These are phyloP conservation scores for Mechanitis messenoides DNA, from an alignment of 2,888 invertebrate species.

Conservation along the genomic window DNA sequence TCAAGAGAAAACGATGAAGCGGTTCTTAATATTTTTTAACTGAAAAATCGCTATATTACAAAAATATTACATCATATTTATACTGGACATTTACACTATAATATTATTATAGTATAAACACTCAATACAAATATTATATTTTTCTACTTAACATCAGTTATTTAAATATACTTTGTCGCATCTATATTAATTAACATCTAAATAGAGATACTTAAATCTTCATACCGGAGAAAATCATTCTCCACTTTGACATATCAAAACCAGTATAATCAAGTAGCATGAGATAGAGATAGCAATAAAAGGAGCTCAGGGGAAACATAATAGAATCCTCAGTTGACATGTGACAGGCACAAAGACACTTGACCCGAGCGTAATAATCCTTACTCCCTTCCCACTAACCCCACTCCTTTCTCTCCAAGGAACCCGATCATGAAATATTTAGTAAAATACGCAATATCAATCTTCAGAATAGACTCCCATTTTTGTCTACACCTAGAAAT, in stretches of 20 bases:
- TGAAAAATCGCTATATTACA: too few relatives aligned
- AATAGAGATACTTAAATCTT: not conserved
- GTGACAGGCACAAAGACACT: conserved; percentile 31
- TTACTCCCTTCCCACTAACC: conserved; percentile 11
- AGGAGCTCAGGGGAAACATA: conserved; percentile 26
- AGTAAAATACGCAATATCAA: conserved; percentile 21
- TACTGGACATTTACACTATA: too few relatives aligned
- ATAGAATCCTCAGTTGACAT: conserved; percentile 29
- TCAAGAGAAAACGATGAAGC: too few relatives aligned
- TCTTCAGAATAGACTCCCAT: conserved; percentile 20
- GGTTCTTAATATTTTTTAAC: too few relatives aligned
- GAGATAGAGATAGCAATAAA: too few relatives aligned
- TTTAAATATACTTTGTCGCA: too few relatives aligned
- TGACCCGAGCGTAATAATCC: conserved; percentile 26
- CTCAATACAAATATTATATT: too few relatives aligned
- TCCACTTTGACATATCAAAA: conserved; percentile 9
- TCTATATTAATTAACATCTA: not conserved
- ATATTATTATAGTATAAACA: too few relatives aligned
- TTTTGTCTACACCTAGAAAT: conserved; percentile 17
- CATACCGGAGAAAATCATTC: not conserved
- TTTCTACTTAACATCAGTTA: too few relatives aligned
- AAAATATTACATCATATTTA: too few relatives aligned
- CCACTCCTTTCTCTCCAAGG: conserved; percentile 15
- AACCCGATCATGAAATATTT: conserved; percentile 18
- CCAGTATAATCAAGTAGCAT: conserved; percentile 26